phyloP scores from a whole-genome alignment of 2,888 invertebrate species.

The Frankliniella intonsa region DNA sequence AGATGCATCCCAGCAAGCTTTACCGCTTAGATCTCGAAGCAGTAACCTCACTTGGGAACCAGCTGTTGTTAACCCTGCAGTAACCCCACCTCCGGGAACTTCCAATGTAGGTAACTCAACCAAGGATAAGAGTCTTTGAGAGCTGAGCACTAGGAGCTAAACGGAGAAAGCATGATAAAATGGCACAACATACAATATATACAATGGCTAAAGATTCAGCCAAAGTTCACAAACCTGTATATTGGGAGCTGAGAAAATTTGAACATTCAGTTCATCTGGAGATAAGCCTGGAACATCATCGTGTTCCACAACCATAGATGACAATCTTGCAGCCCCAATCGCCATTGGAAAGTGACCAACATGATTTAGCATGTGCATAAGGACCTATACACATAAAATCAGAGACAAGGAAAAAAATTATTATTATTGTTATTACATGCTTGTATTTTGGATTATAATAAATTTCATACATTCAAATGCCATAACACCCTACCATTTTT shows the following conservation, averaged over 20 bases:
- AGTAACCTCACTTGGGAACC: constrained; percentile 81
- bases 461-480: not conserved
- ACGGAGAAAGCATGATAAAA: constrained; percentile 44
- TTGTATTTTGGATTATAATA: constrained; percentile 44
- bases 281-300: constrained; percentile 76
- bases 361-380: constrained; percentile 86
- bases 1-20: constrained; percentile 94
- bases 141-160: constrained; percentile 79
- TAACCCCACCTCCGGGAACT: constrained; percentile 70
- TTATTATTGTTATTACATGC: constrained; percentile 51
- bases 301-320: constrained; percentile 85
- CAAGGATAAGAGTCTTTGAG: constrained; percentile 77
- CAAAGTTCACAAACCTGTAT: constrained; percentile 52
- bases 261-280: constrained; percentile 70
- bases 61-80: constrained; percentile 71
- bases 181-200: not conserved
- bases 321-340: constrained; percentile 79
- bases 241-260: constrained; percentile 79
- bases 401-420: constrained; percentile 5
- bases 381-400: constrained; percentile 50
- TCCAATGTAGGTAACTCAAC: constrained; percentile 83
- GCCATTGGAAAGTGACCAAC: constrained; percentile 93
- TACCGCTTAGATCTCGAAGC: constrained; percentile 85
- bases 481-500: constrained; percentile 49
- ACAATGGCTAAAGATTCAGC: not conserved